Evolutionary conservation across 1,140 invertebrate species (phyloP).

Genomic region (Paraescarpia echinospica): DNA sequence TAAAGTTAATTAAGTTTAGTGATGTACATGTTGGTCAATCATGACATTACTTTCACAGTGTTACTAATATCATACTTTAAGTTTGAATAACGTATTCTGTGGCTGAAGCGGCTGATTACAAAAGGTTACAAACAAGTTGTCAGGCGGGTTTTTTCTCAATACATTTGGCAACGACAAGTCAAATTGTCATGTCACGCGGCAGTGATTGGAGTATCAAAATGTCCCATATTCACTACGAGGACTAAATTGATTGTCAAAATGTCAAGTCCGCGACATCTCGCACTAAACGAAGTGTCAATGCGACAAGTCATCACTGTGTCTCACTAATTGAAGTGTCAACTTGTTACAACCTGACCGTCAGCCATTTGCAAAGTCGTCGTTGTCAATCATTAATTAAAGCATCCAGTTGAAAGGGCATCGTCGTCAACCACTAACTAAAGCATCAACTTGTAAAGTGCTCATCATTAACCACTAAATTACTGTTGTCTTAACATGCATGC

Average conservation of each 20-base stretch:
- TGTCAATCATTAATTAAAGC: background rate
- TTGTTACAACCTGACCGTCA: background rate
- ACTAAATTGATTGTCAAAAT: background rate
- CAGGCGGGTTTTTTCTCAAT: background rate
- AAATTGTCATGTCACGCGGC: background rate
- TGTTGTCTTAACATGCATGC: background rate
- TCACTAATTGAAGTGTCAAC: background rate
- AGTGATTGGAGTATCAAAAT: background rate
- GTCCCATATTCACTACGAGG: background rate
- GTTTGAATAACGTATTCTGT: too few species aligned
- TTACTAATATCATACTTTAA: too few species aligned
- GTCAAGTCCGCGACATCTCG: background rate
- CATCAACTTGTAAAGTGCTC: background rate
- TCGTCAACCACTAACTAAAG: background rate
- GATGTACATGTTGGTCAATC: too few species aligned
- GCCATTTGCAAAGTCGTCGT: background rate
- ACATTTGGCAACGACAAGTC: background rate
- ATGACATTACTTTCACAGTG: too few species aligned
- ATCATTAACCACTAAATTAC: background rate
- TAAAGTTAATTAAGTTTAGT: too few species aligned
- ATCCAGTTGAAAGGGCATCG: background rate
- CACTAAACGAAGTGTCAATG: background rate
- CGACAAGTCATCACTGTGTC: background rate
- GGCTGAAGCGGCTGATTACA: too few species aligned
- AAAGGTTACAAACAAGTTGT: background rate